phyloP scores from a whole-genome alignment of 2,888 invertebrate genomes.

The Caenorhabditis drosophilae region DNA sequence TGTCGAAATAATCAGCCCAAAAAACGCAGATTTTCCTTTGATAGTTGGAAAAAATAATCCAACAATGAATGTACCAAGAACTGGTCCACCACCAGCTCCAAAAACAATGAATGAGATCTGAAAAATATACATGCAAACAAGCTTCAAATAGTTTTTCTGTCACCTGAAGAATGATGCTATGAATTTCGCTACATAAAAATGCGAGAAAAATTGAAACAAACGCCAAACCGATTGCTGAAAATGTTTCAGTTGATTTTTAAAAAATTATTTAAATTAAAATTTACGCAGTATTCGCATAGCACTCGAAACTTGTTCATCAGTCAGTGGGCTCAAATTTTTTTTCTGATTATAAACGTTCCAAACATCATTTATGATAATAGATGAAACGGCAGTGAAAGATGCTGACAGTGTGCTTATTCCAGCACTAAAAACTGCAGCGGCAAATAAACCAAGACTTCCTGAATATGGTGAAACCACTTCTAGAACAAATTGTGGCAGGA shows the following conservation, averaged over 20 bases:
- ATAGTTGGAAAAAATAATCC: slow-evolving; percentile 62
- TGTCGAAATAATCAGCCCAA: slow-evolving; percentile 77
- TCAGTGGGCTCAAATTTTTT: slow-evolving; percentile 7
- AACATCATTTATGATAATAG: slow-evolving; percentile 59
- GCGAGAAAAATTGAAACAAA: slow-evolving; percentile 33
- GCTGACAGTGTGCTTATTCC: slow-evolving; percentile 59
- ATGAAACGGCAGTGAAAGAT: slow-evolving; percentile 56
- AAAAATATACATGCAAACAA: background rate
- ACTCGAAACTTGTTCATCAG: slow-evolving; percentile 6
- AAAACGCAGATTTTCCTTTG: slow-evolving; percentile 76
- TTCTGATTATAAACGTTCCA: slow-evolving; percentile 16
- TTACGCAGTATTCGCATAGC: slow-evolving; percentile 47
- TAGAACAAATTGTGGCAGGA: slow-evolving; percentile 56
- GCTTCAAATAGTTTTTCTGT: background rate
- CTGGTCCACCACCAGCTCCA: slow-evolving; percentile 63
- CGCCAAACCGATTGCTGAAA: slow-evolving; percentile 31
- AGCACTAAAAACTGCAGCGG: slow-evolving; percentile 58
- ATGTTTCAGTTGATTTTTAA: background rate
- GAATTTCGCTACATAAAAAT: slow-evolving; percentile 30
- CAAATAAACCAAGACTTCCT: slow-evolving; percentile 58
- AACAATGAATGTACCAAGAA: slow-evolving; percentile 58
- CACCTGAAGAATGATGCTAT: slow-evolving; percentile 47
- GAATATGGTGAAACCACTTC: slow-evolving; percentile 48
- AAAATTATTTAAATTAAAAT: slow-evolving; percentile 1
- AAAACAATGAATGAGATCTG: slow-evolving; percentile 63